Percentiles rank a stretch among this genome's conserved stretches.
Evolutionary conservation across 2,888 invertebrate genomes (phyloP).

Genomic region (Drosophila dives): DNA sequence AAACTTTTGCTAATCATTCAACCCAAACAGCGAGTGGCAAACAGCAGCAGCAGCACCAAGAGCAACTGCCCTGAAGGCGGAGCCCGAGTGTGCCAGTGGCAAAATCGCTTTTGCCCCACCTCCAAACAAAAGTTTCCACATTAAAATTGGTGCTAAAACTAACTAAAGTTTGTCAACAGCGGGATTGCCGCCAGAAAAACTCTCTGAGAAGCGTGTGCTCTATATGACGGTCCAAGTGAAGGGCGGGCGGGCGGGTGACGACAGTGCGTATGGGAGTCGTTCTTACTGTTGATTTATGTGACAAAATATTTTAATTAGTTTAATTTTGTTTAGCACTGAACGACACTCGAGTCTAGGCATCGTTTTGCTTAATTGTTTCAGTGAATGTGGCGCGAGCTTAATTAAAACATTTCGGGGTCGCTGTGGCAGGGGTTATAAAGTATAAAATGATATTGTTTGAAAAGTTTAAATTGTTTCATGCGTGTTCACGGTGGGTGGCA

Average conservation of each 20-base stretch:
- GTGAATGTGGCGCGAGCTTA: conserved; percentile 39
- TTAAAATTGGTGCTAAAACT: conserved; percentile 79
- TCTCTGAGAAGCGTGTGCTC: neutral
- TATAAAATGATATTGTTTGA: conserved; percentile 49
- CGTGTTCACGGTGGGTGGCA: neutral
- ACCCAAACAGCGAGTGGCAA: conserved; percentile 43
- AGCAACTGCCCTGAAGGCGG: conserved; percentile 28
- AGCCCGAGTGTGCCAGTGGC: conserved; percentile 11
- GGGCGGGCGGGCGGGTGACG: neutral
- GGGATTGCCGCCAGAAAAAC: conserved; percentile 17
- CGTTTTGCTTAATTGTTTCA: conserved; percentile 53
- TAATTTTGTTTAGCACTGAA: conserved; percentile 43
- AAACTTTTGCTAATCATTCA: conserved; percentile 74
- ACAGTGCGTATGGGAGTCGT: conserved; percentile 22
- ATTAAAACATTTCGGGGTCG: conserved; percentile 31
- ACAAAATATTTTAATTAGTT: conserved; percentile 69
- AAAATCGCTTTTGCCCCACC: conserved; percentile 36
- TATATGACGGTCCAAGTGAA: neutral
- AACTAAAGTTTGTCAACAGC: conserved; percentile 64
- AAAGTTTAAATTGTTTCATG: conserved; percentile 26
- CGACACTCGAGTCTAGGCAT: conserved; percentile 26
- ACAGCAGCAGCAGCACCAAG: conserved; percentile 8
- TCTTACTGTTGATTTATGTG: conserved; percentile 55
- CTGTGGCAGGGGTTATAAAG: neutral
- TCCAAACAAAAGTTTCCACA: conserved; percentile 63